Evolutionary conservation across 2,888 invertebrate genomes (phyloP).

Genomic region (Toxonevra muliebris): DNA sequence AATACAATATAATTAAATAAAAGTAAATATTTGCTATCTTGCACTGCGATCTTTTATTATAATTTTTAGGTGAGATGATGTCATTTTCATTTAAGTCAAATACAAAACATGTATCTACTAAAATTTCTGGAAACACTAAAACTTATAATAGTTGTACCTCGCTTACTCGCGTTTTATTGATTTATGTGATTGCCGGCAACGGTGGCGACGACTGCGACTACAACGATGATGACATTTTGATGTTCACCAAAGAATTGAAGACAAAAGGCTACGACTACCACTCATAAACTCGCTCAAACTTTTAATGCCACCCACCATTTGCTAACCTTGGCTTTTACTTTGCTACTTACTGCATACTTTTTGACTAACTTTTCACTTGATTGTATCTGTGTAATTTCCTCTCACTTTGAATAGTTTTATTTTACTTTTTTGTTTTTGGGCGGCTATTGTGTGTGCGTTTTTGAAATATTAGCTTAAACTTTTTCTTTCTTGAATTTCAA

Average conservation of each 20-base stretch:
- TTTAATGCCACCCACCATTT: too few species aligned
- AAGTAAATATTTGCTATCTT: slow-evolving; percentile 5
- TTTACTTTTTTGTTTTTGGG: too few species aligned
- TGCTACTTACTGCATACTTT: too few species aligned
- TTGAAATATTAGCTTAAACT: background rate
- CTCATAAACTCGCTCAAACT: too few species aligned
- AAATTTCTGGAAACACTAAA: background rate
- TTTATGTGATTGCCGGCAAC: background rate
- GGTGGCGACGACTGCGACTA: background rate
- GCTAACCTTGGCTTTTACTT: too few species aligned
- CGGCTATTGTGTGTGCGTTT: too few species aligned
- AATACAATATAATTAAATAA: background rate
- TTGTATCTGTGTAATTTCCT: too few species aligned
- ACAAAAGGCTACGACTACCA: too few species aligned
- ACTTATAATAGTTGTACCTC: background rate
- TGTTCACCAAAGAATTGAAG: background rate
- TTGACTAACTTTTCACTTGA: too few species aligned
- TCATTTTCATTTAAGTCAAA: slow-evolving; percentile 1
- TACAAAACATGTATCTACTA: background rate
- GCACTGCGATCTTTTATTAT: background rate
- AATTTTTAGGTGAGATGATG: slow-evolving; percentile 7
- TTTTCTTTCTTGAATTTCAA: background rate
- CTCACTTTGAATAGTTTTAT: too few species aligned
- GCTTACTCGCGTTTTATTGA: background rate
- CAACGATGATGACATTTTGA: background rate